Percentiles rank a stretch among this genome's conserved stretches.
Conservation (phyloP, 2,797 vertebrate genomes). For the Podarcis siculus region DNA sequence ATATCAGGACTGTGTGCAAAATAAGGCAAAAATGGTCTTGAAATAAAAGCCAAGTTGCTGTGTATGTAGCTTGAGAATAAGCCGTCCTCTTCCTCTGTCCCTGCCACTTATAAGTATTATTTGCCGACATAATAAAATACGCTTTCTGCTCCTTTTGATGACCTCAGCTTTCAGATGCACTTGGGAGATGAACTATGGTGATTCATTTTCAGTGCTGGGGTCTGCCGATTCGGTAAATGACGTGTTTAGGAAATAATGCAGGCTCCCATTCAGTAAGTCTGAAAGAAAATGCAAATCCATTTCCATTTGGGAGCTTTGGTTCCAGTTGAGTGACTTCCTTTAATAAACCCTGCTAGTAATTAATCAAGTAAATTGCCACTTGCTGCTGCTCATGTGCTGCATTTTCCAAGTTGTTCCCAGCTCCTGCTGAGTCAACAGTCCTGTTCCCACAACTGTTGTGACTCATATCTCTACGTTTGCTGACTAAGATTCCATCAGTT, state of each 20-base stretch:
- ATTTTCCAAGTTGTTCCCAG: background rate
- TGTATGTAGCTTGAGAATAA: background rate
- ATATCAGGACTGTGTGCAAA: too few relatives aligned
- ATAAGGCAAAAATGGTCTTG: too few relatives aligned
- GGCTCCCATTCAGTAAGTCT: background rate
- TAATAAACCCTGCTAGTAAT: conserved; percentile 17
- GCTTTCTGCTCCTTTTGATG: background rate
- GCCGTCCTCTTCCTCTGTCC: background rate
- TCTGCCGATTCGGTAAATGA: background rate
- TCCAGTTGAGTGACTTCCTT: background rate
- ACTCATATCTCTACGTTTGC: background rate
- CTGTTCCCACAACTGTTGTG: background rate
- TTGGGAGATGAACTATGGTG: background rate
- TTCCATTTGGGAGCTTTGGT: background rate
- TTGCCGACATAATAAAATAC: background rate
- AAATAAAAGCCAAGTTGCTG: too few relatives aligned
- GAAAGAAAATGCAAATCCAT: background rate
- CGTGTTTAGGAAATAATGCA: background rate
- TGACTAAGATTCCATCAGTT: background rate
- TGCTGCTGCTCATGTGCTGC: background rate
- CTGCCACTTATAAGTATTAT: background rate
- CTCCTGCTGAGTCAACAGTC: background rate
- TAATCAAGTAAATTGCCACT: background rate
- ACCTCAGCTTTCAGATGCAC: background rate
- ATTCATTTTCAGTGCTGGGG: conserved; percentile 16